These are phyloP conservation scores for Notothenia rossii DNA, from an alignment of 2,113 vertebrate genomes.

Conservation along the genomic window DNA sequence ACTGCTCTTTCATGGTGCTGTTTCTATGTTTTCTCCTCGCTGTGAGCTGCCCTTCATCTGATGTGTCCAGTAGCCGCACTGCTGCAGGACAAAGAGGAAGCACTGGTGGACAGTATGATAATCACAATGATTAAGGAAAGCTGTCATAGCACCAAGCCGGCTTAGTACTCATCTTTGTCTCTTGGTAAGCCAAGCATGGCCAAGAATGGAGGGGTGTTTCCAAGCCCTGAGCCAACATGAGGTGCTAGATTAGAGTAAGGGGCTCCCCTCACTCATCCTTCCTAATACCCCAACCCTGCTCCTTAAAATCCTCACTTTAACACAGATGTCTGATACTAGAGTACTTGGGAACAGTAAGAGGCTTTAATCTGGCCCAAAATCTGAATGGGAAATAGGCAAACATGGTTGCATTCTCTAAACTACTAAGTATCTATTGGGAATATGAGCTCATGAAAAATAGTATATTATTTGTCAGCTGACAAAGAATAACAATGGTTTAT, in stretches of 20 bases:
- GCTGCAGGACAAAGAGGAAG: conserved; percentile 27
- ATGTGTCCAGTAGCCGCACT: conserved; percentile 13
- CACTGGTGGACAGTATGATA: conserved; percentile 35
- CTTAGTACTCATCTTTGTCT: conserved; percentile 66
- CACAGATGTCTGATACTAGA: conserved; percentile 46
- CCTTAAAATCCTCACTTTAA: conserved; percentile 33
- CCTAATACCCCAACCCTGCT: conserved; percentile 41
- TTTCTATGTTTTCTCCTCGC: too few relatives aligned
- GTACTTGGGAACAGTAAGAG: conserved; percentile 2
- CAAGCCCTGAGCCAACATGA: conserved; percentile 50
- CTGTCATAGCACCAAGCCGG: conserved; percentile 53
- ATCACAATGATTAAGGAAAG: conserved; percentile 65
- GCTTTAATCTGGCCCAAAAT: conserved; percentile 28
- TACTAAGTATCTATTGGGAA: background rate
- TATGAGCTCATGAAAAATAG: background rate
- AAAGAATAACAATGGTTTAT: background rate
- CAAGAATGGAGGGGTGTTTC: conserved; percentile 48
- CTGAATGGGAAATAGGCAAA: background rate
- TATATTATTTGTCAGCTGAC: background rate
- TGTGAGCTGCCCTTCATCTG: background rate
- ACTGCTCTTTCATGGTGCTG: too few relatives aligned
- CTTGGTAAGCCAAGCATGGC: conserved; percentile 57
- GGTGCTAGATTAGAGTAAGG: conserved; percentile 60
- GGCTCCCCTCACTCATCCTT: conserved; percentile 49
- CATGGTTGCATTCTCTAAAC: background rate